Base-by-base conservation (phyloP, 2,797 vertebrate species). In the Dromococcyx pavoninus region DNA sequence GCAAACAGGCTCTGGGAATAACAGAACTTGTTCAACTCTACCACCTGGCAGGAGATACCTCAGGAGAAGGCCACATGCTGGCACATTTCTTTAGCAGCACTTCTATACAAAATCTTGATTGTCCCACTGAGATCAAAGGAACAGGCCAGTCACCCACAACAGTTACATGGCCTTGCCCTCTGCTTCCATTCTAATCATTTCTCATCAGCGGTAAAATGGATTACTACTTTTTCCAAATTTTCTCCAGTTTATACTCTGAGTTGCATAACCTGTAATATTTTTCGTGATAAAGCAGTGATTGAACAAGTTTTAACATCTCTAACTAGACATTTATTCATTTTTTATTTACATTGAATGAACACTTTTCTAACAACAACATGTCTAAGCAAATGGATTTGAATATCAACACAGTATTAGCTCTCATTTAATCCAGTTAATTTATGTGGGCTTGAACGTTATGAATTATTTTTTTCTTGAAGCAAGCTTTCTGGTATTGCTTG, bases 51-150 rank as follows among this genome's bases (percentile, higher is more conserved):
- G 28, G 39, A 72, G 35, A 48, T 23, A 35, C 14, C 14, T 21
- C 25, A 4, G 28, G 39, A 72, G 35, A 48, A 41, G 25, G 27
- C 18, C 15, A 17, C 2, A 0, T 5, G 24, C 33, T 54, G 32
- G 17, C 44, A 70, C 30, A 17, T 1, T 12, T 18, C 8, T 17
- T 23, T 14, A 23, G 19, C 16, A 39, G n/a, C 0, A 0, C 10
- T n/a, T 30, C 5, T 37, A 41, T 7, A 67, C 65, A 9, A 14
- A 4, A 10, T n/a, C 43, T 33, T 1, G 0, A 35, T 11, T 60
- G 41, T 25, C 57, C 56, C 5, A 1, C 25, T 35, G 35, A 60
- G 41, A 41, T 53, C 37, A 60, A 41, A 35, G 57, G 27, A 71
- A 57, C 32, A 33, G 17, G 44, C n/a, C n/a, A 35, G 61, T 18